Percentiles rank a stretch among this genome's conserved stretches.
Conservation (phyloP, 64 coral and sea anemone species). For the Stylophora pistillata region DNA sequence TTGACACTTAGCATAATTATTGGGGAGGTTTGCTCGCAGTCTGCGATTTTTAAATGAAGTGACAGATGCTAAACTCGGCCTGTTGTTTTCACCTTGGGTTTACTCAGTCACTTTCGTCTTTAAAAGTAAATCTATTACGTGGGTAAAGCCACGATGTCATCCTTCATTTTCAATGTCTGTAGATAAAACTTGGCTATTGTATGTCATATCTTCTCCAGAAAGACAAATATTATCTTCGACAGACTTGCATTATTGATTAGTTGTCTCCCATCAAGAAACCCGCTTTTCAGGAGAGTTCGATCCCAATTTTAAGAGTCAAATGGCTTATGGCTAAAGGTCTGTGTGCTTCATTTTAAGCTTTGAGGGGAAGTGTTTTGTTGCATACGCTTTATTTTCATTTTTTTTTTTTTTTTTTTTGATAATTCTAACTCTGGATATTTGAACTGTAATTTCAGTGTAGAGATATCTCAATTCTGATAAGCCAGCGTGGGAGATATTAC, state of each 20-base stretch:
- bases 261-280: background rate
- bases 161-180: background rate
- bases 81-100: background rate
- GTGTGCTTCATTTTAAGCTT: background rate
- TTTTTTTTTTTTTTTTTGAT: too few relatives aligned
- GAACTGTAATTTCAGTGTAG: background rate
- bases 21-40: background rate
- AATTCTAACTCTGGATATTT: too few relatives aligned
- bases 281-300: background rate
- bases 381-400: background rate
- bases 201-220: background rate
- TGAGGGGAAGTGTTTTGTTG: background rate
- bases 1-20: constrained; percentile 4
- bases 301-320: background rate
- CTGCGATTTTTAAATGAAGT: background rate
- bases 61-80: background rate
- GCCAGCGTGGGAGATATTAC: background rate
- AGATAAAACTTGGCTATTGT: background rate
- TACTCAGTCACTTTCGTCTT: background rate
- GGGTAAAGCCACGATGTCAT: background rate
- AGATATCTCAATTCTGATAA: background rate
- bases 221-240: background rate
- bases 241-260: constrained; percentile 12
- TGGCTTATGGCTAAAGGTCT: background rate
- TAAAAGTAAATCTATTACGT: background rate